Evolutionary conservation across 2,888 invertebrate genomes (phyloP), one percentile per base, ranked within the genome.

Genomic region (Tipula confusa): DNA sequence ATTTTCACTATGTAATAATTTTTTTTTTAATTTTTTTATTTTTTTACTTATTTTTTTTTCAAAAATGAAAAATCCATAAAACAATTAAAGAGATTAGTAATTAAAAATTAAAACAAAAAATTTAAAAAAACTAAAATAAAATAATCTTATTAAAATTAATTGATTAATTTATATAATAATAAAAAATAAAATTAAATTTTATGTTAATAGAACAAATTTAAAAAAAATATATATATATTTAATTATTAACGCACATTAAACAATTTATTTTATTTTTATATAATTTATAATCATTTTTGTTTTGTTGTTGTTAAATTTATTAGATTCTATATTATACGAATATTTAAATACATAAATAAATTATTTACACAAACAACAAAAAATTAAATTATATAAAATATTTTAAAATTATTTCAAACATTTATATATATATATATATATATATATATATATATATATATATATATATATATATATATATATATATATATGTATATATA

Each of bases 191-290:
- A 64, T 24, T 9, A 7, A 48, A 18, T 24, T 64, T 64, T 64
- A 24, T 64, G 64, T 64, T 64, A 24, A 64, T 64, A 64, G 64
- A 64, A 64, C 64, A 64, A n/a, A 64, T 64, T 24, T 64, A 64
- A 64, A 64, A 64, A 64, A 24, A 64, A 64, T 3, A 64, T 2
- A 64, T 24, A 64, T 64, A 64, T 64, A 64, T 64, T 64, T 24
- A 64, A 64, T 64, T 64, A 64, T 64, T 64, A 64, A 64, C 64
- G 64, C 64, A 64, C 64, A 64, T 64, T 9, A 64, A 64, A 64
- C 18, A 64, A 24, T 15, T n/a, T 64, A 64, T 7, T 64, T 64
- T 24, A 43, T 64, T 64, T 3, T 64, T 9, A 64, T 64, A 64
- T 43, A 43, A 43, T 36, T 36, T 36, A 2, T n/a, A 43, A 43